Evolutionary conservation across 2,888 invertebrate genomes (phyloP), one percentile per base, ranked within the genome.

Genomic region (Troglohyphantes excavatus): DNA sequence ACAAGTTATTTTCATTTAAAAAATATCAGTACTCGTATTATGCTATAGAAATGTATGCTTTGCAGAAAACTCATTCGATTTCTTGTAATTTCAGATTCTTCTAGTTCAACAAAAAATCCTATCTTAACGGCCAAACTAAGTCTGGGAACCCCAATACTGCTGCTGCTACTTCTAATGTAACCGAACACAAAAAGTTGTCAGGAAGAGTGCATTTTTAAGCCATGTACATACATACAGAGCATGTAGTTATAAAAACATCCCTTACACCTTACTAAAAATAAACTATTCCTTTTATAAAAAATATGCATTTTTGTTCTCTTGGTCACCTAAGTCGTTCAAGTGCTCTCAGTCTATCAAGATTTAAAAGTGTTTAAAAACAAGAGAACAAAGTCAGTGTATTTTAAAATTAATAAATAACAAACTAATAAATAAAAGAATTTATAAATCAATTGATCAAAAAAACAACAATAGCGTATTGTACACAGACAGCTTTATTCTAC

Each of bases 81-180:
- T n/a, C n/a, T n/a, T n/a, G n/a, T 11, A 1, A 39, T 72, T 61
- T 9, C 39, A 82, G 82, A 61, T 72, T 21, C 82, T 17, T 82
- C 82, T 6, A 70, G 43, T 72, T 61, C 82, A 61, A 6, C 23
- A n/a, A 70, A 23, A 61, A 39, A 43, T 39, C 5, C 9, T n/a
- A 26, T 53, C 33, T 13, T 11, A 59, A 11, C 43, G 21, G n/a
- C 11, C 17, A 26, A 82, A 82, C 21, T 61, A 23, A 61, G 26
- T 19, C 17, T 82, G 6, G 43, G 29, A 21, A 33, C 59, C 39
- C 33, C 33, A 33, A 59, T 82, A n/a, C 59, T 82, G 33, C 61
- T 82, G 70, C 61, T 72, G 19, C 3, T 72, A 53, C 61, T 72
- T n/a, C 3, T 72, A 19, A 61, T 82, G 63, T 78, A 78, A 78